A percentile compares a stretch with the other conserved stretches of the same genome.
These are phyloP conservation scores for Coilia nasus DNA, from an alignment of 2,797 vertebrate species.

Conservation along the genomic window DNA sequence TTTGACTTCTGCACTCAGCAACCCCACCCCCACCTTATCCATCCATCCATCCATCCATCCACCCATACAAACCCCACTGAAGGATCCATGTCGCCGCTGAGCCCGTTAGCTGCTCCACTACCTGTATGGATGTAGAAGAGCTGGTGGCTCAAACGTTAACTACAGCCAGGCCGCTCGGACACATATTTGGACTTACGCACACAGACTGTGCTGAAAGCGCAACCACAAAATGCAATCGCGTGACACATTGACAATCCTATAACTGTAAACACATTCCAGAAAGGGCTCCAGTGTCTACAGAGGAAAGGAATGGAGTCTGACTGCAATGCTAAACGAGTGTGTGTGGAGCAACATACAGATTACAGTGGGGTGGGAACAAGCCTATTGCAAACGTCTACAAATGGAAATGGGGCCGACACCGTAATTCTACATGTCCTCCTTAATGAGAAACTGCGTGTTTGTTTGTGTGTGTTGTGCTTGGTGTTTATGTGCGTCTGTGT, in stretches of 20 bases:
- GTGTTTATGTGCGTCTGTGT: background rate
- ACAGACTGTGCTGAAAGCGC: background rate
- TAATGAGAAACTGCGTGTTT: background rate
- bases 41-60: background rate
- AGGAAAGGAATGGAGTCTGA: background rate
- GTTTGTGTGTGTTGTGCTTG: background rate
- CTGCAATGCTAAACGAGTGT: background rate
- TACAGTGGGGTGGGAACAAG: background rate
- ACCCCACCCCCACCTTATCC: background rate
- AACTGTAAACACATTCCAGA: background rate
- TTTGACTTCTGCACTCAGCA: background rate
- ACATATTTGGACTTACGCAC: slow-evolving; percentile 23
- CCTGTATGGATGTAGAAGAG: background rate
- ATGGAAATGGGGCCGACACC: background rate
- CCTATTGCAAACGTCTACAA: background rate
- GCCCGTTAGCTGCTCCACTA: background rate
- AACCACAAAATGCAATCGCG: background rate
- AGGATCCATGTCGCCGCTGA: background rate
- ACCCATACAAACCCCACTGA: background rate
- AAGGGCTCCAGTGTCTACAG: background rate
- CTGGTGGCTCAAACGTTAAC: background rate
- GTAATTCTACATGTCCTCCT: background rate
- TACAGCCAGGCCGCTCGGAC: slow-evolving; percentile 2
- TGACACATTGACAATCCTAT: background rate
- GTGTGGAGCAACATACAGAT: background rate